Evolutionary conservation across 1,140 invertebrate species (phyloP).

Genomic region (Rhopalosiphum padi): DNA sequence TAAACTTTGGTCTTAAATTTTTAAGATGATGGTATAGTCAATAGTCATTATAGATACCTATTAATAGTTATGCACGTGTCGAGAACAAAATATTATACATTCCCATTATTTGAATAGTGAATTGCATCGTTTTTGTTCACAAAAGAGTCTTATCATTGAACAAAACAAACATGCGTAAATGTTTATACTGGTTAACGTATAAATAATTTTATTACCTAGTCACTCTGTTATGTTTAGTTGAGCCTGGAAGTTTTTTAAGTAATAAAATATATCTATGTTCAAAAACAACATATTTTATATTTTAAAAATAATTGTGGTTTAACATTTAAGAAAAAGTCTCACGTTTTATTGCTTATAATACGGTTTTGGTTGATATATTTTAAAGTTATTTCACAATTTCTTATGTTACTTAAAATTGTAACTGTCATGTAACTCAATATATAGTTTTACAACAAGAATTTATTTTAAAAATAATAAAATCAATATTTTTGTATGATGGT

Average conservation of each 20-base stretch:
- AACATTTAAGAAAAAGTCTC: neutral
- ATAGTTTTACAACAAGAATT: too few relatives aligned
- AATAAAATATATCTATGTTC: neutral
- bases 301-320: neutral
- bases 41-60: neutral
- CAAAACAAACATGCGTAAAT: neutral
- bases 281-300: neutral
- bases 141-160: conserved; percentile 26
- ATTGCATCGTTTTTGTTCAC: neutral
- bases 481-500: too few relatives aligned
- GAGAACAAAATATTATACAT: neutral
- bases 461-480: too few relatives aligned
- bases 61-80: neutral
- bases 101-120: neutral
- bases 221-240: neutral
- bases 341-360: neutral
- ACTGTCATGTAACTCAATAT: neutral
- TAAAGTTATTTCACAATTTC: neutral
- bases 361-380: neutral
- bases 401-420: neutral
- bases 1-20: neutral
- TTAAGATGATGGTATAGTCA: neutral
- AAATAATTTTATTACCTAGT: conserved; percentile 32
- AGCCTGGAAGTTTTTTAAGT: neutral
- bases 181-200: neutral